Base-by-base conservation (phyloP, 2,888 invertebrate species). In the Liposcelis brunnea region DNA sequence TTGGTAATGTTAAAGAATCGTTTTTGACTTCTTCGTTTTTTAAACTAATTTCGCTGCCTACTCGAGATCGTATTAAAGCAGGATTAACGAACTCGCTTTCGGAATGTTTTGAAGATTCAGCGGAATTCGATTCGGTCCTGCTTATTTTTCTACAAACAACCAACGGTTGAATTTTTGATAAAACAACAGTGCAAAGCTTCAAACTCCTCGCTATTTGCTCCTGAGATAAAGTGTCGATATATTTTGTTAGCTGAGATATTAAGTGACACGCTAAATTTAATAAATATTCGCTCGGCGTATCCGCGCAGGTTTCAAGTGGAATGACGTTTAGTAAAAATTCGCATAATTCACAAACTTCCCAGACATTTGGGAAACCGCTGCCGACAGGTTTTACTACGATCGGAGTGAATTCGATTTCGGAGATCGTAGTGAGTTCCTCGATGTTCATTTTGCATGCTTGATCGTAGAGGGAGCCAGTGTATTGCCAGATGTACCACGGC, bases 401-500 rank as follows among this genome's bases (percentile, higher is more conserved):
- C 26, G 26, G 26, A 8, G 26, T 26, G 26, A 6, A 26, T 19
- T 40, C 40, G 16, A 35, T 15, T 16, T 35, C 16, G 15, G 35
- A 15, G 6, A 35, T 10, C 6, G 16, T 16, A 4, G 35, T 35
- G 6, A 35, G 10, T 34, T 60, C 33, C 45, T 46, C 14, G 52
- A 50, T 48, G 52, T 59, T 59, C 46, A 54, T 52, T 50, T 62
- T 61, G 52, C 74, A 74, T 1, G 72, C 70, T 47, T 71, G 71
- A 47, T 73, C 70, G 54, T 74, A 77, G 49, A 78, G 62, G 51
- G 69, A 68, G 19, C 76, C 77, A 52, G 83, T 73, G 56, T 80
- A 86, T 50, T 76, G 74, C 89, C 90, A 90, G 46, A 89, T 77
- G 57, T 84, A 89, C 47, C 77, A 77, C n/a, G 81, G 78, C 57